These are phyloP conservation scores for Bombus sibiricus DNA, from an alignment of 1,140 invertebrate species.

Conservation along the genomic window DNA sequence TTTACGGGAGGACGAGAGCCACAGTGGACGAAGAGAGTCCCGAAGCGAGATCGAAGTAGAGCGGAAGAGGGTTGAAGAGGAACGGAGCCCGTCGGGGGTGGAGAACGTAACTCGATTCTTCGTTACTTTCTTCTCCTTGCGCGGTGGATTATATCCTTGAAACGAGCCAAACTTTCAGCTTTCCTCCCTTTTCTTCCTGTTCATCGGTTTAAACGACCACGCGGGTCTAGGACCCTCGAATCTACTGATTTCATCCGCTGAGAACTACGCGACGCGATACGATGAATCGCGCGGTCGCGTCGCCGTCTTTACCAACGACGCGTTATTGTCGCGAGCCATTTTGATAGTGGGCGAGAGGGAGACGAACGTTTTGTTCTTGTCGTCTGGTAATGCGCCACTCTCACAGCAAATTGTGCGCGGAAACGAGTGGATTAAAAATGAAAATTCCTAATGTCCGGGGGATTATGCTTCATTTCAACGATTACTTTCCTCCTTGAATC, in stretches of 20 bases:
- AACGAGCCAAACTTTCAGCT: conserved; percentile 52
- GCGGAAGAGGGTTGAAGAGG: conserved; percentile 46
- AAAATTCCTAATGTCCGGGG: conserved; percentile 47
- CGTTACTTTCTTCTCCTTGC: conserved; percentile 58
- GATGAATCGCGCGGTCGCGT: background rate
- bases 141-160: conserved; percentile 58
- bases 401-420: conserved; percentile 28
- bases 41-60: conserved; percentile 55
- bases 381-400: conserved; percentile 46
- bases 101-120: conserved; percentile 64
- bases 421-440: conserved; percentile 52
- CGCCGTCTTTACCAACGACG: background rate
- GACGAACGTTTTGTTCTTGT: conserved; percentile 26
- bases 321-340: conserved; percentile 48
- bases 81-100: conserved; percentile 7
- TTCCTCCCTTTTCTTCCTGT: conserved; percentile 32
- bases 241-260: conserved; percentile 25
- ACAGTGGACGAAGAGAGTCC: conserved; percentile 28
- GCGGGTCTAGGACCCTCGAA: conserved; percentile 32
- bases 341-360: conserved; percentile 32
- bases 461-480: conserved; percentile 50
- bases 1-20: conserved; percentile 51
- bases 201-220: conserved; percentile 45
- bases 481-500: conserved; percentile 28
- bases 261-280: background rate